These are phyloP conservation scores for Zophobas morio DNA, from an alignment of 1,140 invertebrate genomes.

Conservation along the genomic window DNA sequence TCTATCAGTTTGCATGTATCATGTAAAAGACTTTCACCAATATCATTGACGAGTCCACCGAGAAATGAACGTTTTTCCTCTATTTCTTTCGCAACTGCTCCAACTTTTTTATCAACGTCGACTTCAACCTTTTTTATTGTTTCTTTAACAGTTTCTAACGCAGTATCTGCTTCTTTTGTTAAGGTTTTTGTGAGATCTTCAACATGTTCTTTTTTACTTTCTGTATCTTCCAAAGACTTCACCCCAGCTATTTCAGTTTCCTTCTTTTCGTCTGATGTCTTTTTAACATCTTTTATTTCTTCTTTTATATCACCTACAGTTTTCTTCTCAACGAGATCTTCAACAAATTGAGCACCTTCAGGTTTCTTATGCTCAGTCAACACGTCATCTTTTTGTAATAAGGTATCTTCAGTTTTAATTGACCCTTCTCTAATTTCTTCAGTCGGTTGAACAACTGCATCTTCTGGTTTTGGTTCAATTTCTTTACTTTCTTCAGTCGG, in stretches of 20 bases:
- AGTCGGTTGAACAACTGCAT: constrained; percentile 10
- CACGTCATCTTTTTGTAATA: constrained; percentile 4
- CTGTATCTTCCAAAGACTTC: no score
- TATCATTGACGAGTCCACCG: constrained; percentile 20
- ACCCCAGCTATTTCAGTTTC: no score
- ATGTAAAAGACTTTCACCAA: background rate
- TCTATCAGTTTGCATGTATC: constrained; percentile 17
- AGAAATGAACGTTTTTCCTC: background rate
- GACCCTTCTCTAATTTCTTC: constrained; percentile 25
- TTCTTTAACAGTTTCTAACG: constrained; percentile 21
- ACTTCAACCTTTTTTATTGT: background rate
- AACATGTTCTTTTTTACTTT: no score
- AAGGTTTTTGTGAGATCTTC: background rate
- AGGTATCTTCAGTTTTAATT: constrained; percentile 5
- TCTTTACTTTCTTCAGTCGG: constrained; percentile 25
- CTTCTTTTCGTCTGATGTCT: no score
- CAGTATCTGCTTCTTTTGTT: constrained; percentile 18
- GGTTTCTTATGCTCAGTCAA: background rate
- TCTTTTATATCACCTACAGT: no score
- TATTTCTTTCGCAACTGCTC: constrained; percentile 4
- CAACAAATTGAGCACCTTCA: no score
- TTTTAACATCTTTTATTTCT: no score
- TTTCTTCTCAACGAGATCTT: no score
- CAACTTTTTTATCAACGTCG: background rate
- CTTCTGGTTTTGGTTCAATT: constrained; percentile 12